Conservation (phyloP, 2,888 invertebrate genomes). For the Chydorus sphaericus region DNA sequence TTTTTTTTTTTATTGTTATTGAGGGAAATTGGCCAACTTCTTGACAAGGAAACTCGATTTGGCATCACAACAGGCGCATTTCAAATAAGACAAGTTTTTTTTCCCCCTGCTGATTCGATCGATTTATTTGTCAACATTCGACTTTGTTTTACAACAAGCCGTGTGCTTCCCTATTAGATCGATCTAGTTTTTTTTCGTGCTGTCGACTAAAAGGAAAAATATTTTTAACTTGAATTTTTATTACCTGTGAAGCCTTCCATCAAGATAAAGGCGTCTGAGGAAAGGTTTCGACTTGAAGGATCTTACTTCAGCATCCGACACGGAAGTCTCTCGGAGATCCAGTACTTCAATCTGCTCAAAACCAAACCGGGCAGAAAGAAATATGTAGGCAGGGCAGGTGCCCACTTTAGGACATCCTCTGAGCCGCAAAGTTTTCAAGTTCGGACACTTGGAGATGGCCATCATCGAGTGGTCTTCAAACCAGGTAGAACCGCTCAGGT, state of each 20-base stretch:
- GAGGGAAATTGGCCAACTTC: too few species aligned
- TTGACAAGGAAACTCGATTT: too few species aligned
- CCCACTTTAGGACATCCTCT: constrained; percentile 48
- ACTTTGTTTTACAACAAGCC: too few species aligned
- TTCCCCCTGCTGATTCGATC: not conserved
- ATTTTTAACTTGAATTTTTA: too few species aligned
- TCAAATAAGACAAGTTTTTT: too few species aligned
- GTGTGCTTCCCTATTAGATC: too few species aligned
- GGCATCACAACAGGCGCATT: too few species aligned
- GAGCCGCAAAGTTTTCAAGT: constrained; percentile 44
- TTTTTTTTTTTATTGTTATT: too few species aligned
- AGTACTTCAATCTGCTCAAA: constrained; percentile 43
- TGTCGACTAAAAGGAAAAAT: too few species aligned
- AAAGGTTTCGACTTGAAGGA: constrained; percentile 39
- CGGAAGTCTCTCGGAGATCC: constrained; percentile 39
- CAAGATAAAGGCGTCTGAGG: constrained; percentile 37
- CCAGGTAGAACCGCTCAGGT: constrained; percentile 58
- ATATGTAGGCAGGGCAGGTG: constrained; percentile 60
- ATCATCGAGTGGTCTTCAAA: constrained; percentile 55
- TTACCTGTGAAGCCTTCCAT: constrained; percentile 25
- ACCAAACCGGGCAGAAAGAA: constrained; percentile 56
- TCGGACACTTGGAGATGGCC: constrained; percentile 51
- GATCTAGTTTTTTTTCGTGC: too few species aligned
- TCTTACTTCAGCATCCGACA: constrained; percentile 43
- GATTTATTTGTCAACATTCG: not conserved